Conservation (phyloP, 2,888 invertebrate species). For the Epinotia nisella region DNA sequence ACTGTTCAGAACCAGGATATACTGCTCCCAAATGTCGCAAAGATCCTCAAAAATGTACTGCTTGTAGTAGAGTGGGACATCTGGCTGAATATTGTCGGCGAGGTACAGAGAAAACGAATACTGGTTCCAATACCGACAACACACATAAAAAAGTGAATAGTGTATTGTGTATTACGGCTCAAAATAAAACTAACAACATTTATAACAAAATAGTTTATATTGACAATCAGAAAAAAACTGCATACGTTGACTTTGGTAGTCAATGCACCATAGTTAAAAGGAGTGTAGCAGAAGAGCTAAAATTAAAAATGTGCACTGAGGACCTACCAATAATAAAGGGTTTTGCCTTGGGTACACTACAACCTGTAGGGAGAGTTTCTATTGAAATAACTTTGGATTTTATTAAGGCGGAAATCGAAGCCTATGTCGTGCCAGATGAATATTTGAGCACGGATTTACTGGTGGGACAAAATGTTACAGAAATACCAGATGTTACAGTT, state of each 20-base stretch:
- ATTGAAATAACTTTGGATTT: constrained; percentile 34
- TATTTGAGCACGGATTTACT: constrained; percentile 34
- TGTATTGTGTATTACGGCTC: not conserved
- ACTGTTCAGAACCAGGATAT: constrained; percentile 21
- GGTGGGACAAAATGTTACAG: constrained; percentile 44
- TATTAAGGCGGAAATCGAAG: constrained; percentile 27
- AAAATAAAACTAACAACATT: not conserved
- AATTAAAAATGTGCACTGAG: constrained; percentile 1
- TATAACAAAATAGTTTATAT: constrained; percentile 23
- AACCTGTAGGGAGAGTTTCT: constrained; percentile 26
- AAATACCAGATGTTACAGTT: constrained; percentile 33
- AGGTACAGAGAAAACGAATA: not conserved
- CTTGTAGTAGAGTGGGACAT: constrained; percentile 9
- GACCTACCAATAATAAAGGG: constrained; percentile 39
- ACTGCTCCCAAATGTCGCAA: constrained; percentile 6
- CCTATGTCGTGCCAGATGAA: constrained; percentile 32
- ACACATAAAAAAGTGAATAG: not conserved
- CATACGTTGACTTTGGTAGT: constrained; percentile 46
- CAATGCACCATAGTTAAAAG: constrained; percentile 41
- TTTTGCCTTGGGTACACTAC: constrained; percentile 34
- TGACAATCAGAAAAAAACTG: constrained; percentile 20
- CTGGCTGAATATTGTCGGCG: constrained; percentile 4
- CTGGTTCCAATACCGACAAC: not conserved
- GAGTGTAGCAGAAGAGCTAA: constrained; percentile 12
- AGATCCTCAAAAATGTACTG: constrained; percentile 12